These are phyloP conservation scores for Parascotia fuliginaria DNA, from an alignment of 2,888 invertebrate species.

Conservation along the genomic window DNA sequence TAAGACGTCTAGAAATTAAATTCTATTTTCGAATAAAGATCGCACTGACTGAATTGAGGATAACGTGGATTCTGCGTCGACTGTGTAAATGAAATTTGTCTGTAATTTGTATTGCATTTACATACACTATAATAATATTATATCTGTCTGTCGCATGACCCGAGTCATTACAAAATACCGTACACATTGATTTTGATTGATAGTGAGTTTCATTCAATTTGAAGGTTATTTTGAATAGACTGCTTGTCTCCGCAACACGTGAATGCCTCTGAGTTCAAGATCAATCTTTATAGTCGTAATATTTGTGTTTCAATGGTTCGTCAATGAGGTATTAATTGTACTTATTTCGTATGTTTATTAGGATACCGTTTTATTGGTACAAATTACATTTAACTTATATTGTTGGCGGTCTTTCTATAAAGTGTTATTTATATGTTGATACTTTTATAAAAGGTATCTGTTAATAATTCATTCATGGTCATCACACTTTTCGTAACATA, in stretches of 20 bases:
- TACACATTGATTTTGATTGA: slow-evolving; percentile 2
- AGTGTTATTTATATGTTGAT: too few species aligned
- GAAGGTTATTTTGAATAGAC: slow-evolving; percentile 10
- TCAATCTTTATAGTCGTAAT: slow-evolving; percentile 31
- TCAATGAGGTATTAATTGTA: slow-evolving; percentile 25
- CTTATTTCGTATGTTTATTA: slow-evolving; percentile 13
- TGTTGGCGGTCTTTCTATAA: not conserved
- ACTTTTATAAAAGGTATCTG: too few species aligned
- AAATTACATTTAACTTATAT: slow-evolving; percentile 18
- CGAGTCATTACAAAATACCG: not conserved
- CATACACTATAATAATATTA: too few species aligned
- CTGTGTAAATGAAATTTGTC: too few species aligned
- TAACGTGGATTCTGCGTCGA: too few species aligned
- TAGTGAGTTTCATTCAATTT: not conserved
- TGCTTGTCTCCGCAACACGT: slow-evolving; percentile 11
- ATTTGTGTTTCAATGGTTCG: slow-evolving; percentile 31
- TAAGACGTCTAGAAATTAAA: too few species aligned
- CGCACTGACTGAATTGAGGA: too few species aligned
- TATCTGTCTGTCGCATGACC: too few species aligned
- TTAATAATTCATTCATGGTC: too few species aligned
- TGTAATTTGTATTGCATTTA: too few species aligned
- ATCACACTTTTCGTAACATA: too few species aligned
- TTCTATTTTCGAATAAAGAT: too few species aligned
- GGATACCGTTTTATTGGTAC: slow-evolving; percentile 19
- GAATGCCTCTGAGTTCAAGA: slow-evolving; percentile 17